Evolutionary conservation across 2,888 invertebrate species (phyloP).

Genomic region (Stegophylla sp.): DNA sequence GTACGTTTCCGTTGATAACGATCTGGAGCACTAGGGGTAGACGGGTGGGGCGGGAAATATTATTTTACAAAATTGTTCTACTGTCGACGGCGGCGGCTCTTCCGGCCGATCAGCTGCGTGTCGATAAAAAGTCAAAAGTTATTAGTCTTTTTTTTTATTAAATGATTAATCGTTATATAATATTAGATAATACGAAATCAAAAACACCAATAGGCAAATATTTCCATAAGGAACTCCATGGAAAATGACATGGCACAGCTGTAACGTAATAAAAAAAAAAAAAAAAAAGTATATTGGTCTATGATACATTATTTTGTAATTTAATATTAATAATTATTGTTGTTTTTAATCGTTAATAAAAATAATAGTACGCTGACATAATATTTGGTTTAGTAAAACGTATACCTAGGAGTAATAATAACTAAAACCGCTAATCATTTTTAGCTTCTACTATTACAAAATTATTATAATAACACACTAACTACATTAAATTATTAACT

Average conservation of each 20-base stretch:
- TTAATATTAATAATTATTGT: too few species aligned
- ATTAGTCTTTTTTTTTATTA: neutral
- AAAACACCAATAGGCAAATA: constrained; percentile 12
- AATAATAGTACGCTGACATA: neutral
- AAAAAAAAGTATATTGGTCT: neutral
- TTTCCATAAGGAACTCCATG: neutral
- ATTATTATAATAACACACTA: too few species aligned
- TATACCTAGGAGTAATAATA: neutral
- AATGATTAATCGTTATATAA: constrained; percentile 4
- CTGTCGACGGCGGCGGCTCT: too few species aligned
- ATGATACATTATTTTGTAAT: neutral
- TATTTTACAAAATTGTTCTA: neutral
- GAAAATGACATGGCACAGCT: constrained; percentile 6
- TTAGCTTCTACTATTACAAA: too few species aligned
- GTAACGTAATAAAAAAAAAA: too few species aligned
- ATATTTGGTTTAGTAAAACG: neutral
- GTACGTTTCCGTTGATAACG: neutral
- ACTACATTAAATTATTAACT: neutral
- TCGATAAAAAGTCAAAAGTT: neutral
- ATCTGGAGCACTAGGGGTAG: neutral
- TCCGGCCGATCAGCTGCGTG: neutral
- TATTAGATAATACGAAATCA: neutral
- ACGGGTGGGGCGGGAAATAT: neutral
- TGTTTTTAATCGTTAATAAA: neutral
- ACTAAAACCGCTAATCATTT: too few species aligned